phyloP scores from a whole-genome alignment of 1,140 invertebrate genomes.

The Vanessa atalanta region DNA sequence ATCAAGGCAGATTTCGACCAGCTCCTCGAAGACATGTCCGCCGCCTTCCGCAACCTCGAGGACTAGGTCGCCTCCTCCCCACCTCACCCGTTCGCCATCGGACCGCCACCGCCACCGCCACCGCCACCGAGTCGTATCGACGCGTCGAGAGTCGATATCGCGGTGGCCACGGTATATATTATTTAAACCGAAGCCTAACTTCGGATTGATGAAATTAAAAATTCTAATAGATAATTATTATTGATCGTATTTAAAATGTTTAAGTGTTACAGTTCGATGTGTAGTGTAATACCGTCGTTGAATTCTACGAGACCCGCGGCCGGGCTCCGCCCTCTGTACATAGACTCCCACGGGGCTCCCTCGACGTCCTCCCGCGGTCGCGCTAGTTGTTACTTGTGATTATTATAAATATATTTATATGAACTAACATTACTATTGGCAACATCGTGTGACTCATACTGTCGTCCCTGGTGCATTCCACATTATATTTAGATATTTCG shows the following conservation, averaged over 20 bases:
- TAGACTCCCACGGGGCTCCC: conserved; percentile 1
- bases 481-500: conserved; percentile 52
- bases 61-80: conserved; percentile 85
- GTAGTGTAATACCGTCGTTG: not conserved
- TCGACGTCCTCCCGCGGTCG: conserved; percentile 33
- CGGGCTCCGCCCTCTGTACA: not conserved
- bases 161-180: not conserved
- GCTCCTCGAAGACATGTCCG: conserved; percentile 96
- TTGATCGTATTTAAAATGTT: conserved; percentile 4
- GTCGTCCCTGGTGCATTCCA: conserved; percentile 65
- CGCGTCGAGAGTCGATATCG: conserved; percentile 35
- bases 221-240: conserved; percentile 3
- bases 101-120: not conserved
- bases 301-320: no score
- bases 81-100: not conserved
- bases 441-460: conserved; percentile 51
- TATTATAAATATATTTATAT: conserved; percentile 53
- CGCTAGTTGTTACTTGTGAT: conserved; percentile 60
- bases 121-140: conserved; percentile 14
- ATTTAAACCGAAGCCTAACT: not conserved
- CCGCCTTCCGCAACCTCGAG: conserved; percentile 99
- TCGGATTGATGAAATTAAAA: not conserved
- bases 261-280: conserved; percentile 10
- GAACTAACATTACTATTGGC: conserved; percentile 53
- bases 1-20: conserved; percentile 98